phyloP scores from a whole-genome alignment of 2,888 invertebrate species.

The Drosophila cognata region DNA sequence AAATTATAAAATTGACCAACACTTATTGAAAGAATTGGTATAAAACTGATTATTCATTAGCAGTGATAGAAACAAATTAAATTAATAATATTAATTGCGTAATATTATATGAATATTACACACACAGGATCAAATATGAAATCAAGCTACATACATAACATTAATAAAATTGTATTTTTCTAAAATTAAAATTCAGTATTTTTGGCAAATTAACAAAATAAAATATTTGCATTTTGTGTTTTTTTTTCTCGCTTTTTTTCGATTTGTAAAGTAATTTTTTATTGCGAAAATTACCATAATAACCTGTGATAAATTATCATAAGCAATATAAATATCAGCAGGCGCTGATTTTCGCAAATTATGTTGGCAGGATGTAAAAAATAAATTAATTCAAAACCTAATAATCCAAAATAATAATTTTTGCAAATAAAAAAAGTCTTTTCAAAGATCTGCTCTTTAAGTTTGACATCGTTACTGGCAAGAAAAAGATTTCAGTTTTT shows the following conservation, averaged over 20 bases:
- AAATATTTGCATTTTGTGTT: not conserved
- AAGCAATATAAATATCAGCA: not conserved
- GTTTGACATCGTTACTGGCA: not conserved
- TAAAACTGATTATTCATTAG: not conserved
- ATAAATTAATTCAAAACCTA: not conserved
- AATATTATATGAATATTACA: no score
- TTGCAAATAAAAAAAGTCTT: not conserved
- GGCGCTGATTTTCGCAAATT: not conserved
- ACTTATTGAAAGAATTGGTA: not conserved
- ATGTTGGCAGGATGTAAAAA: not conserved
- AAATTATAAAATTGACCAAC: not conserved
- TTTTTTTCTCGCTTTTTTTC: not conserved
- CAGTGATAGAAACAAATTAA: not conserved
- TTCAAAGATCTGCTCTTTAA: not conserved
- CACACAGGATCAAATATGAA: not conserved
- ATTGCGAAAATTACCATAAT: not conserved
- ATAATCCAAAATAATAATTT: not conserved
- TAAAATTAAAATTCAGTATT: not conserved
- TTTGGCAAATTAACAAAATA: not conserved
- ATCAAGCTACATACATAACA: not conserved
- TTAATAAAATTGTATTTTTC: not conserved
- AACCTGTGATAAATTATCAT: not conserved
- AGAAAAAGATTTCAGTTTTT: rapidly evolving
- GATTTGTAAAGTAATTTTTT: not conserved
- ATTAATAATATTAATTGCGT: not conserved